phyloP scores from a whole-genome alignment of 2,888 invertebrate genomes.

The Scotopteryx bipunctaria region DNA sequence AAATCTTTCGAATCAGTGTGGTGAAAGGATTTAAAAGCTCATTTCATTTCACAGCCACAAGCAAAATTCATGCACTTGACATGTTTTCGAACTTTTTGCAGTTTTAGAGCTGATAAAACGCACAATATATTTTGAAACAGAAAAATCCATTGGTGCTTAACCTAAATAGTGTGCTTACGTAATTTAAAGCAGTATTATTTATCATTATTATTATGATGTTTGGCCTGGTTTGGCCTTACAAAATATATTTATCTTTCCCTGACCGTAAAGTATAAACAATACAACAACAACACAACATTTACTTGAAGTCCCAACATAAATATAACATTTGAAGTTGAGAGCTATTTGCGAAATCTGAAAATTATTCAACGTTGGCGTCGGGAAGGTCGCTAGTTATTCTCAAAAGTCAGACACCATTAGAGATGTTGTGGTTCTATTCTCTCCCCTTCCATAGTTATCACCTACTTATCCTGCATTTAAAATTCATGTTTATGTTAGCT shows the following conservation, averaged over 20 bases:
- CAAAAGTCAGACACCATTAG: constrained; percentile 16
- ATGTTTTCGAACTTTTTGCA: no score
- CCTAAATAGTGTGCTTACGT: no score
- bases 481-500: constrained; percentile 13
- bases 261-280: background rate
- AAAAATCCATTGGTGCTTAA: no score
- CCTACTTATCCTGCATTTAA: constrained; percentile 24
- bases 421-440: constrained; percentile 18
- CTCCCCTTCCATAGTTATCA: constrained; percentile 24
- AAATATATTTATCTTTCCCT: background rate
- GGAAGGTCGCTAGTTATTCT: constrained; percentile 1
- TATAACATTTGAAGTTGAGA: background rate
- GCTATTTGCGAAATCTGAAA: constrained; percentile 10
- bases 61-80: no score
- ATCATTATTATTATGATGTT: no score
- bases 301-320: constrained; percentile 3
- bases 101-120: no score
- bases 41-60: no score
- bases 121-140: no score
- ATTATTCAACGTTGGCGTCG: constrained; percentile 16
- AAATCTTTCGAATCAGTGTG: no score
- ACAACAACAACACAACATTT: background rate
- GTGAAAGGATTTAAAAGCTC: no score
- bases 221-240: no score
- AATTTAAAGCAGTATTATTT: no score